Evolutionary conservation across 2,888 invertebrate genomes (phyloP), one percentile per base, ranked within the genome.

Genomic region (Pteria penguin): DNA sequence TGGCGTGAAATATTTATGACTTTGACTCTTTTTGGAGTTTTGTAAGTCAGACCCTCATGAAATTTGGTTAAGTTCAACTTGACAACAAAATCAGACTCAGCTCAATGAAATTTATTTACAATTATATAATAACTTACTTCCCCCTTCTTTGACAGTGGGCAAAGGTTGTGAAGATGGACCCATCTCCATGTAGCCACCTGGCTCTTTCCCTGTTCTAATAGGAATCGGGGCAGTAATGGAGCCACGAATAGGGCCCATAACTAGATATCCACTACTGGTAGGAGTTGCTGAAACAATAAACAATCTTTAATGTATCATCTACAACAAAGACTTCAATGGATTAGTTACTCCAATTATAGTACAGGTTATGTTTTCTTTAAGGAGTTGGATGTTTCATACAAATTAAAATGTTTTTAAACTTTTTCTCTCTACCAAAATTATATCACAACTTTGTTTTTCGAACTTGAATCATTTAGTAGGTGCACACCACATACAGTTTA

Each of bases 111-210:
- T 5, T 31, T n/a, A n/a, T n/a, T n/a, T n/a, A n/a, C n/a, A n/a
- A 27, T 22, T 32, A 52, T 22, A 54, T 69, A 29, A 22, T 5
- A 8, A 82, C 88, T 84, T 82, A 89, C 89, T 89, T 73, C 88
- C 89, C 11, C 87, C 84, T 55, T 89, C 89, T 52, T 85, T 87
- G 57, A 89, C 88, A 31, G 88, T 87, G 3, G 89, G 86, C 45
- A 89, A 76, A 24, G 84, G 81, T 57, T 96, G 55, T 95, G 96
- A 72, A 95, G 27, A 96, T 2, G 82, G 26, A 95, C 82, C 78
- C 81, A 83, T 85, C 70, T 85, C 84, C 77, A 85, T 83, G 70
- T 86, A 84, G 24, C 57, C 36, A 1, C 82, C 80, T 29, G 71
- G 58, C 18, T 81, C 82, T 57, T 83, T 82, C 27, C 79, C 66